Percentiles rank a stretch among this genome's conserved stretches.
phyloP scores from a whole-genome alignment of 2,113 vertebrate species.

The Apeltes quadracus region DNA sequence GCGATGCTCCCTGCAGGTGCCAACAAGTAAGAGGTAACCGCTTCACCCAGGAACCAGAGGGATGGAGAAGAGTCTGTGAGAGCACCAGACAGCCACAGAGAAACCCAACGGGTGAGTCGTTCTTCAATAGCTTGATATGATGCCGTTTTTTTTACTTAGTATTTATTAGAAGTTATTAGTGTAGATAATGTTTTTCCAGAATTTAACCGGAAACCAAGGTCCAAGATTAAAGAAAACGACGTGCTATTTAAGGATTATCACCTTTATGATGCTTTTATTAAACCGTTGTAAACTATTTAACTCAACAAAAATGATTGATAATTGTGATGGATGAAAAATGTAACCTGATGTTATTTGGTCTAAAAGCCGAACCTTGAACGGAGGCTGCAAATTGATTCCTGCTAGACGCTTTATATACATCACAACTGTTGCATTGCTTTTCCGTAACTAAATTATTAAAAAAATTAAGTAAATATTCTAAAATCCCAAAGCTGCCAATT shows the following conservation, averaged over 20 bases:
- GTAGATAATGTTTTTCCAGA: background rate
- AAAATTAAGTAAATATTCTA: too few relatives aligned
- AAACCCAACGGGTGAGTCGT: conserved; percentile 58
- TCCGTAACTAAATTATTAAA: too few relatives aligned
- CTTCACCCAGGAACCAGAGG: conserved; percentile 37
- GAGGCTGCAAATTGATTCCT: background rate
- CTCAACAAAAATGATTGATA: background rate
- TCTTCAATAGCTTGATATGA: background rate
- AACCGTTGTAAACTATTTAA: background rate
- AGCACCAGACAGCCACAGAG: conserved; percentile 48
- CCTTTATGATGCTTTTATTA: too few relatives aligned
- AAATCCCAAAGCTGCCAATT: background rate
- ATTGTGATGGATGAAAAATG: background rate
- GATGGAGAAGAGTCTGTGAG: conserved; percentile 75
- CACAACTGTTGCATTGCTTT: background rate
- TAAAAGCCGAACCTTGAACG: background rate
- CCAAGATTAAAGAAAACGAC: background rate
- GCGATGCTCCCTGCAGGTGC: conserved; percentile 81
- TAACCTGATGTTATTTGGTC: background rate
- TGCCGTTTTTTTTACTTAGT: background rate
- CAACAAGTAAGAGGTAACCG: conserved; percentile 73
- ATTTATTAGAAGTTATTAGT: background rate
- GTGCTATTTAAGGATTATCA: background rate
- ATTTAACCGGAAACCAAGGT: background rate
- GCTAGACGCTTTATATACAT: background rate